Evolutionary conservation across 35 echinoderm and acorn worm genomes (phyloP).

Genomic region (Heliocidaris tuberculata): DNA sequence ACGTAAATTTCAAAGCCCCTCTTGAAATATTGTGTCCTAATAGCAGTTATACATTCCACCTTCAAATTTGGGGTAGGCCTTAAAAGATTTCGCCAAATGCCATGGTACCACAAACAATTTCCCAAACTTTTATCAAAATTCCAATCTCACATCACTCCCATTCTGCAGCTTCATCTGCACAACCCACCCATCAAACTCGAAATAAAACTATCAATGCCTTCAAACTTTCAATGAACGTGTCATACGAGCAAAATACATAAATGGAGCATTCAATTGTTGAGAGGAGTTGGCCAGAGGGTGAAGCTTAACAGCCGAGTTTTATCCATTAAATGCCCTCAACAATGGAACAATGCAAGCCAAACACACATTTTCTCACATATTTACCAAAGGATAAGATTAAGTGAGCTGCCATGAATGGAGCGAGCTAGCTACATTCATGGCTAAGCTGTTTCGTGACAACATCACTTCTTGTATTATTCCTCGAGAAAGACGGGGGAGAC

Average conservation of each 20-base stretch:
- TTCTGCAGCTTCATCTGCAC: not conserved
- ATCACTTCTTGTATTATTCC: constrained; percentile 10
- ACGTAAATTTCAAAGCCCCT: too few relatives aligned
- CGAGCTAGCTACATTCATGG: constrained; percentile 6
- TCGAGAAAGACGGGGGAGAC: not conserved
- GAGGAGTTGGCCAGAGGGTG: not conserved
- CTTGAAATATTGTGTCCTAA: not conserved
- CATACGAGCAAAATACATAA: not conserved
- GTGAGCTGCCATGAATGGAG: not conserved
- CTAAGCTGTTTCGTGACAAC: not conserved
- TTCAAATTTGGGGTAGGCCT: not conserved
- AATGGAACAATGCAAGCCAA: not conserved
- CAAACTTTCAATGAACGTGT: not conserved
- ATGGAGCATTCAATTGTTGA: not conserved
- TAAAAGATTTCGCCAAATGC: too few relatives aligned
- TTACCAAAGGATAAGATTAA: constrained; percentile 40
- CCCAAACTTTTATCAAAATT: not conserved
- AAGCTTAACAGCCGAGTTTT: not conserved
- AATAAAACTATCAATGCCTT: not conserved
- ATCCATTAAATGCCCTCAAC: not conserved
- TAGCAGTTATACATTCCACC: not conserved
- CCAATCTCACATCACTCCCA: not conserved
- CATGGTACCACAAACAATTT: not conserved
- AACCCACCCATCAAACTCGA: not conserved
- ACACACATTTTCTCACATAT: constrained; percentile 44